Base-by-base conservation (phyloP, 2,888 invertebrate genomes). In the Anoncus sp. region DNA sequence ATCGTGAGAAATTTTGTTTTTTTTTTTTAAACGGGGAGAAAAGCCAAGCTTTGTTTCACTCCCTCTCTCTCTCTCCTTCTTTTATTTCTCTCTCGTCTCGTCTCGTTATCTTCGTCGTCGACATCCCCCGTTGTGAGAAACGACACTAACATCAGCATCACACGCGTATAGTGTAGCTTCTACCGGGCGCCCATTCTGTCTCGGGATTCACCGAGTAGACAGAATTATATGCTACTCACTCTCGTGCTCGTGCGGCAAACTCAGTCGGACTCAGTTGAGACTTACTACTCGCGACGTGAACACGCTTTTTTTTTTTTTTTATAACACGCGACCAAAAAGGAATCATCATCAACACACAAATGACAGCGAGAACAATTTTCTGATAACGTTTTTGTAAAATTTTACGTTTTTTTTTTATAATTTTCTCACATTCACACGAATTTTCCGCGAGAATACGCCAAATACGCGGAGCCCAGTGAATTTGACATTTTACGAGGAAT, bases 161-260 rank as follows among this genome's bases (percentile, higher is more conserved):
- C 74, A 65, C 69, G 79, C 69, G 73, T 79, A 78, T 71, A 79
- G 71, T 75, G 75, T 72, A 79, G 75, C 75, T 75, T 75, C 75
- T 72, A 75, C 85, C 84, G 82, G 82, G 82, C 84, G 83, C 85
- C 79, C 84, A 84, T 85, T 85, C 86, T 84, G 87, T 85, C 87
- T 85, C 87, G 88, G n/a, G 89, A 89, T 89, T 90, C 88, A 90
- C 90, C 87, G 89, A 89, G 90, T 89, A 89, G 90, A 90, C 90
- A 87, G 89, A 90, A 90, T 90, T 89, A 90, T 90, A 90, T n/a
- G n/a, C n/a, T n/a, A n/a, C n/a, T n/a, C n/a, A n/a, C 87, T 87
- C 86, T 88, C 86, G 87, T 87, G 89, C 85, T 86, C 87, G 87
- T 87, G 89, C 85, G 85, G 86, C 87, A 85, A 87, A 84, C 86